A percentile compares a stretch with the other conserved stretches of the same genome.
phyloP scores from a whole-genome alignment of 2,113 vertebrate genomes.

The Polypterus senegalus region DNA sequence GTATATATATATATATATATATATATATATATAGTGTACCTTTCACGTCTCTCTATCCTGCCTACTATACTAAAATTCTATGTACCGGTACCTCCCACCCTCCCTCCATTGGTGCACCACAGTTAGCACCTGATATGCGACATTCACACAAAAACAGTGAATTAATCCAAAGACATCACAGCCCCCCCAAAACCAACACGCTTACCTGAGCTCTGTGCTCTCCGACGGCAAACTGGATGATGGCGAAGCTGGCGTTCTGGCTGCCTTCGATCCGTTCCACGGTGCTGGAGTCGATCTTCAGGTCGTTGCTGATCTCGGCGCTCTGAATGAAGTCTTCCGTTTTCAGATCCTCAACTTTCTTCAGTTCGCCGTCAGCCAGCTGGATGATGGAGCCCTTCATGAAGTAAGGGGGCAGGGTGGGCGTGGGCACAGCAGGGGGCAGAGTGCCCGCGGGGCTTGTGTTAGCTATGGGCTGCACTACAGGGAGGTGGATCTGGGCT shows the following conservation, averaged over 20 bases:
- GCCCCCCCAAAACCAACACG: neutral
- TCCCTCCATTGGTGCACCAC: too few species aligned
- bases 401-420: constrained; percentile 86
- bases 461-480: constrained; percentile 57
- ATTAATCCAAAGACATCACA: too few species aligned
- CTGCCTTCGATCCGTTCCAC: constrained; percentile 88
- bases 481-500: constrained; percentile 83
- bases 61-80: too few species aligned
- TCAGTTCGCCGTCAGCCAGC: constrained; percentile 89
- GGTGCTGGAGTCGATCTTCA: constrained; percentile 96
- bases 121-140: too few species aligned
- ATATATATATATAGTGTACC: too few species aligned
- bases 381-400: constrained; percentile 96
- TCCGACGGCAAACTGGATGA: constrained; percentile 89
- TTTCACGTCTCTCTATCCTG: too few species aligned
- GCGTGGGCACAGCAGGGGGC: constrained; percentile 35
- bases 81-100: too few species aligned
- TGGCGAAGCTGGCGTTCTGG: constrained; percentile 70
- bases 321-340: constrained; percentile 98
- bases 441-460: constrained; percentile 28
- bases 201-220: constrained; percentile 92
- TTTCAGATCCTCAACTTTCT: constrained; percentile 92
- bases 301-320: constrained; percentile 86
- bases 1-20: too few species aligned
- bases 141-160: too few species aligned